Conservation (phyloP, 2,888 invertebrate species). For the Euproctis similis region DNA sequence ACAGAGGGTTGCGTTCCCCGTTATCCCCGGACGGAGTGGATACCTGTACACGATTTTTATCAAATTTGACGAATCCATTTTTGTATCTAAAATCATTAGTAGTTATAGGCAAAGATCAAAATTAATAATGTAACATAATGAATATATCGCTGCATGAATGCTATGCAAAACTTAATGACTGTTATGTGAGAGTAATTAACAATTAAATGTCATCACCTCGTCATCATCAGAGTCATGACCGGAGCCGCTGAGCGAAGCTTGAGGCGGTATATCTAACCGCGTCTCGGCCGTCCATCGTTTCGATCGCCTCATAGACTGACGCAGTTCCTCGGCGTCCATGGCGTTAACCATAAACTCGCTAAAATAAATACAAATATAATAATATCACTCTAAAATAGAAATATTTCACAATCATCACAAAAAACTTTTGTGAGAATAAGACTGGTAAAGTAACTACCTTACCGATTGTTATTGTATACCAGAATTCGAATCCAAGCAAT, state of each 20-base stretch:
- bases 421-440: too few species aligned
- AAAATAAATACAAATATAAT: slow-evolving; percentile 1
- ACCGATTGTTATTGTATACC: too few species aligned
- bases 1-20: slow-evolving; percentile 85
- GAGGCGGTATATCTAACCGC: slow-evolving; percentile 55
- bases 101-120: too few species aligned
- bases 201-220: slow-evolving; percentile 62
- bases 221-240: slow-evolving; percentile 82
- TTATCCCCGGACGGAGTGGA: slow-evolving; percentile 90
- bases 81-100: too few species aligned
- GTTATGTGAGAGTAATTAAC: not conserved
- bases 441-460: too few species aligned
- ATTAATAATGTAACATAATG: too few species aligned
- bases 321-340: slow-evolving; percentile 88
- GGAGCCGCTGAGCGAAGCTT: slow-evolving; percentile 62
- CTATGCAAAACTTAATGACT: too few species aligned
- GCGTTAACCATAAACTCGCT: slow-evolving; percentile 92
- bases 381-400: not conserved
- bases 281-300: slow-evolving; percentile 74
- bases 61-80: too few species aligned
- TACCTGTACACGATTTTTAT: slow-evolving; percentile 49
- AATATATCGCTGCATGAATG: too few species aligned
- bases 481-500: too few species aligned
- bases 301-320: slow-evolving; percentile 83
- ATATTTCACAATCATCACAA: too few species aligned